Percentiles rank a stretch among this genome's conserved stretches.
These are phyloP conservation scores for Laterallus jamaicensis DNA, from an alignment of 2,113 vertebrate species.

Conservation along the genomic window DNA sequence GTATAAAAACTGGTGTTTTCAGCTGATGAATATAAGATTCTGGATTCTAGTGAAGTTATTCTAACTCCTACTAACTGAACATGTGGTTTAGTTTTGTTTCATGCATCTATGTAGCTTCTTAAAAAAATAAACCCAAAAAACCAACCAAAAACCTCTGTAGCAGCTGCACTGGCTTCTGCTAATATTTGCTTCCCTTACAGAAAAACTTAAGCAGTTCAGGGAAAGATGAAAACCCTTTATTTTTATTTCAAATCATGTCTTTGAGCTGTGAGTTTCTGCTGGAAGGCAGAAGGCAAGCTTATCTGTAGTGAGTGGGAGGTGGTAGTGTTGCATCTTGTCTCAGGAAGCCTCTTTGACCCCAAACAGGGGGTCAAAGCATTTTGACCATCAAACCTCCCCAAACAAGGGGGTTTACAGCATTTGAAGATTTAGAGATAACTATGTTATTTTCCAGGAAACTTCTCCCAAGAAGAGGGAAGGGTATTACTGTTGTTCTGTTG, in stretches of 20 bases:
- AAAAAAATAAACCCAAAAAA: neutral
- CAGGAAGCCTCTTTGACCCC: neutral
- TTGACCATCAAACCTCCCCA: neutral
- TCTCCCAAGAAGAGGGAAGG: neutral
- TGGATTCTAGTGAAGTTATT: conserved; percentile 5
- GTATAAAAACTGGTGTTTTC: neutral
- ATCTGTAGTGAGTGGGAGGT: neutral
- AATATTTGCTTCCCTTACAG: conserved; percentile 5
- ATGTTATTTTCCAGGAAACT: neutral
- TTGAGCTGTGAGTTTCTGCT: neutral
- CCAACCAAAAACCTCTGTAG: neutral
- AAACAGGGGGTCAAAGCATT: neutral
- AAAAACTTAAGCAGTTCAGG: neutral
- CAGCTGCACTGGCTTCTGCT: conserved; percentile 26
- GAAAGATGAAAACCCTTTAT: neutral
- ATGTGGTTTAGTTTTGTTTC: conserved; percentile 21
- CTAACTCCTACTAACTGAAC: neutral
- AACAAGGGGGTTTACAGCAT: neutral
- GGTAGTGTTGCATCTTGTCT: conserved; percentile 5
- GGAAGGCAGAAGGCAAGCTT: neutral
- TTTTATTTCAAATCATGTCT: neutral
- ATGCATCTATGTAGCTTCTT: neutral
- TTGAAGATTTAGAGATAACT: neutral
- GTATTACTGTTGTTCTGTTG: neutral
- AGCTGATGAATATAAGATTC: neutral